These are phyloP conservation scores for Drosophila mojavensis DNA, from an alignment of 1,140 invertebrate genomes.

Conservation along the genomic window DNA sequence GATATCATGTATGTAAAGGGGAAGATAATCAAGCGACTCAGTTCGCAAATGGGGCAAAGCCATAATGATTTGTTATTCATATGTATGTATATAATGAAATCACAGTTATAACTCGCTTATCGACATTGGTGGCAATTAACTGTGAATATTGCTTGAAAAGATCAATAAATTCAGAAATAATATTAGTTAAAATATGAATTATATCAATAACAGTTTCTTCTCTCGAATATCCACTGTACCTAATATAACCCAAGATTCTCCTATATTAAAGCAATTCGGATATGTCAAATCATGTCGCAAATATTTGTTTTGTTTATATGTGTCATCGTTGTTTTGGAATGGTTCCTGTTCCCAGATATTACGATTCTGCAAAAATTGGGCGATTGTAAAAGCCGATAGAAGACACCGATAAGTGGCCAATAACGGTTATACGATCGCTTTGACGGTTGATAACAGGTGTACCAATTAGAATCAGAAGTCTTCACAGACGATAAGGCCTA, in stretches of 20 bases:
- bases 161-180: not conserved
- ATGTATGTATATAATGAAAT: not conserved
- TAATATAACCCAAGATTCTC: not conserved
- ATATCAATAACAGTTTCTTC: too few species aligned
- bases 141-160: too few species aligned
- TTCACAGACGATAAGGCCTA: conserved; percentile 36
- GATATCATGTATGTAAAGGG: too few species aligned
- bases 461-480: conserved; percentile 35
- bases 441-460: conserved; percentile 3
- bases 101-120: not conserved
- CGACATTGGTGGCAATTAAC: not conserved
- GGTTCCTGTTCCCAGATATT: conserved; percentile 32
- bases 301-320: conserved; percentile 27
- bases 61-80: too few species aligned
- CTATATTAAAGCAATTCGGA: conserved; percentile 38
- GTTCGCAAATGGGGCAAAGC: too few species aligned
- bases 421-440: conserved; percentile 11
- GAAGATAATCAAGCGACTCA: too few species aligned
- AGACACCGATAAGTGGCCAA: conserved; percentile 45
- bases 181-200: too few species aligned
- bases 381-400: conserved; percentile 43
- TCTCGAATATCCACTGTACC: not conserved
- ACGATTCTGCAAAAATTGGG: conserved; percentile 52
- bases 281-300: conserved; percentile 2
- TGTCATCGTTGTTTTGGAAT: conserved; percentile 51